These are phyloP conservation scores for Drosophila dives DNA, from an alignment of 2,888 invertebrate species.

Conservation along the genomic window DNA sequence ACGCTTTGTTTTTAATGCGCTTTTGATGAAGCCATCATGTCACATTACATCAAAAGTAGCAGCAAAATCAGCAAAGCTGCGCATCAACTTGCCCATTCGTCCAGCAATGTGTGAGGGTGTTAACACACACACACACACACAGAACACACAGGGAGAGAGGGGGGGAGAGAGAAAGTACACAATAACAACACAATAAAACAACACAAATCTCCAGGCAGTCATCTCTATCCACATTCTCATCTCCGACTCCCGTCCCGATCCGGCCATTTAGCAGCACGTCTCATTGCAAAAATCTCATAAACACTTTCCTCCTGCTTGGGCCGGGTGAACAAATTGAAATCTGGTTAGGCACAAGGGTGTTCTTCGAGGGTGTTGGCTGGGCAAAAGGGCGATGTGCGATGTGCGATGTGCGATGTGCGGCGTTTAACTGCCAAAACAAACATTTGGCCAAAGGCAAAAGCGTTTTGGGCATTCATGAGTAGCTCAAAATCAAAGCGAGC, in stretches of 20 bases:
- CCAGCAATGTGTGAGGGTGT: conserved; percentile 53
- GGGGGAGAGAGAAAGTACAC: neutral
- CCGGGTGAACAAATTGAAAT: conserved; percentile 82
- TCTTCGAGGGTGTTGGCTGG: conserved; percentile 21
- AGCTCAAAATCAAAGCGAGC: conserved; percentile 66
- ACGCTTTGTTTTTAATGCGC: conserved; percentile 80
- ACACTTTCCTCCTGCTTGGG: conserved; percentile 72
- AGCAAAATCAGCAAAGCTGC: conserved; percentile 39
- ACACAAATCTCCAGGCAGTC: conserved; percentile 67
- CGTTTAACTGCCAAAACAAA: conserved; percentile 52
- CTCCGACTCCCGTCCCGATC: conserved; percentile 7
- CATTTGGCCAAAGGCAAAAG: conserved; percentile 25
- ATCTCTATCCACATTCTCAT: conserved; percentile 29
- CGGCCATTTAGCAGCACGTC: conserved; percentile 47
- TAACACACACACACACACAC: conserved; percentile 22
- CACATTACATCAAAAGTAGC: conserved; percentile 78
- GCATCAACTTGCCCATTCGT: conserved; percentile 24
- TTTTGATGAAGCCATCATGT: conserved; percentile 82
- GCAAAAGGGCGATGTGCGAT: conserved; percentile 3
- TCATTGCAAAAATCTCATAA: conserved; percentile 74
- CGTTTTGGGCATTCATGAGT: conserved; percentile 57
- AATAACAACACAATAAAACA: conserved; percentile 61
- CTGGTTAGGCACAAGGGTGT: conserved; percentile 74
- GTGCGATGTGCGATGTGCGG: conserved; percentile 10
- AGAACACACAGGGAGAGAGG: neutral